Evolutionary conservation across 1,140 invertebrate species (phyloP).

Genomic region (Pseudomyrmex sp.): DNA sequence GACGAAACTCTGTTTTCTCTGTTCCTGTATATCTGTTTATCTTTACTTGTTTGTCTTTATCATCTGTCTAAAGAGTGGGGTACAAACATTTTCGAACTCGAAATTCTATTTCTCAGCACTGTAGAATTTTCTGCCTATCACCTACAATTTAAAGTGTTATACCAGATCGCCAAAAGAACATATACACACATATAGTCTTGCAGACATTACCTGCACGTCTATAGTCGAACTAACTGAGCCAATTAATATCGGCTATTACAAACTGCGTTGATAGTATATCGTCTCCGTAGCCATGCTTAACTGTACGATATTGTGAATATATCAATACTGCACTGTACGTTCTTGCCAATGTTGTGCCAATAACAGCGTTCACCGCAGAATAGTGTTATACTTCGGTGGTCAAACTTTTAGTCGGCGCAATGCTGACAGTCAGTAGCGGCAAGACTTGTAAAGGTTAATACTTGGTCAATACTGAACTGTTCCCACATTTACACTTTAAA

Average conservation of each 20-base stretch:
- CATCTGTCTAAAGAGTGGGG: too few species aligned
- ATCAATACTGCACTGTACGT: not conserved
- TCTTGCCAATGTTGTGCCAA: slow-evolving; percentile 27
- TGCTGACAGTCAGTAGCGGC: not conserved
- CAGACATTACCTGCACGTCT: not conserved
- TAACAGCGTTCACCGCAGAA: slow-evolving; percentile 9
- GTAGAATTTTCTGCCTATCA: too few species aligned
- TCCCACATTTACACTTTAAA: not conserved
- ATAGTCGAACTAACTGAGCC: not conserved
- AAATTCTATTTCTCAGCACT: too few species aligned
- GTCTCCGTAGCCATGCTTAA: not conserved
- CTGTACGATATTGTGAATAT: not conserved
- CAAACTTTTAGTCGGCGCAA: slow-evolving; percentile 7
- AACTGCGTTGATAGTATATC: not conserved
- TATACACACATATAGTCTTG: not conserved
- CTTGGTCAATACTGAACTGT: not conserved
- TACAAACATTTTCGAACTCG: too few species aligned
- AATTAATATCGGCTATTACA: slow-evolving; percentile 16
- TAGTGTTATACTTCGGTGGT: not conserved
- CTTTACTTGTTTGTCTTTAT: too few species aligned
- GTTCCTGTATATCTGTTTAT: too few species aligned
- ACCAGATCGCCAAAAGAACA: not conserved
- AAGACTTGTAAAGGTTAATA: not conserved
- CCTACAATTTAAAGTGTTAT: not conserved
- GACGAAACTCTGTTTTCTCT: too few species aligned